Evolutionary conservation across 2,888 invertebrate species (phyloP).

Genomic region (Lasius fuliginosus): DNA sequence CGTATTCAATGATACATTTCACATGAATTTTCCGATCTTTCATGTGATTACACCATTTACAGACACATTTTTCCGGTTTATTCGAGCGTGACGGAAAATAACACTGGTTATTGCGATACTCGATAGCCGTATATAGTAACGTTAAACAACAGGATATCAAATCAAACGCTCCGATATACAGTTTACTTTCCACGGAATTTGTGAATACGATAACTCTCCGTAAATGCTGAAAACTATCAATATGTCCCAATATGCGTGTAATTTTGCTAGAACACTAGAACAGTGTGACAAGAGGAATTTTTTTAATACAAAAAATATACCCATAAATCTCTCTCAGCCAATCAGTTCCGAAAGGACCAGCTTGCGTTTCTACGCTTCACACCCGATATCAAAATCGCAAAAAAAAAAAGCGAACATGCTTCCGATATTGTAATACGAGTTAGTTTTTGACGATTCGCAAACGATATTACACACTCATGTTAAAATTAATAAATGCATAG

Average conservation of each 20-base stretch:
- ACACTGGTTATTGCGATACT: conserved; percentile 52
- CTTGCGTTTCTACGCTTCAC: not conserved
- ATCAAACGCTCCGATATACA: conserved; percentile 58
- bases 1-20: not conserved
- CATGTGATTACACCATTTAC: not conserved
- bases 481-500: conserved; percentile 19
- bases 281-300: not conserved
- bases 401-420: not conserved
- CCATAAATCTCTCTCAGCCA: not conserved
- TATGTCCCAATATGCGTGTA: not conserved
- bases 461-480: conserved; percentile 8
- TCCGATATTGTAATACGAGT: not conserved
- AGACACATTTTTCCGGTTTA: conserved; percentile 14
- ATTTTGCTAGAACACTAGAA: conserved; percentile 20
- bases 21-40: not conserved
- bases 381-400: not conserved
- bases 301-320: not conserved
- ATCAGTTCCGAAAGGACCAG: not conserved
- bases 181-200: conserved; percentile 48
- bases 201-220: conserved; percentile 20
- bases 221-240: not conserved
- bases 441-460: conserved; percentile 31
- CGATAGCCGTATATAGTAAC: conserved; percentile 48
- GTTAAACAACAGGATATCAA: conserved; percentile 53
- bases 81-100: conserved; percentile 49